phyloP scores from a whole-genome alignment of 2,888 invertebrate species.

The Ctenicera cuprea region DNA sequence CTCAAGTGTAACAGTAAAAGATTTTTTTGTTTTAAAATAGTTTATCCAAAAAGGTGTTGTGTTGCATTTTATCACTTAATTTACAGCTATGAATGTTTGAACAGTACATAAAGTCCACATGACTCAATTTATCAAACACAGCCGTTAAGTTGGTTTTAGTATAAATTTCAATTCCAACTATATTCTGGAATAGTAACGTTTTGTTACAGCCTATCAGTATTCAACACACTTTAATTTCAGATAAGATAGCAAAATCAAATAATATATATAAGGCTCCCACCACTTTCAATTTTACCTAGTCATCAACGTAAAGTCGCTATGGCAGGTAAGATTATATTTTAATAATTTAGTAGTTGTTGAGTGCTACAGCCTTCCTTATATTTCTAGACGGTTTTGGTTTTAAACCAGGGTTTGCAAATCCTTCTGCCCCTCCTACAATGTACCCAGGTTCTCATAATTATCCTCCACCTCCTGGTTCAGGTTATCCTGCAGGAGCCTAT shows the following conservation, averaged over 20 bases:
- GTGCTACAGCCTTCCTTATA: slow-evolving; percentile 37
- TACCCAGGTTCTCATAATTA: slow-evolving; percentile 16
- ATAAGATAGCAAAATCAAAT: slow-evolving; percentile 11
- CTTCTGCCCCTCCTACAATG: slow-evolving; percentile 28
- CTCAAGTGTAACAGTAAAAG: no score
- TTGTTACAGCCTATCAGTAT: not conserved
- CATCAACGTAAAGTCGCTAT: slow-evolving; percentile 24
- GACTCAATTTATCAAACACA: slow-evolving; percentile 21
- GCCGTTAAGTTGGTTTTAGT: no score
- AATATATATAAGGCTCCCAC: slow-evolving; percentile 2
- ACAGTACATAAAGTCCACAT: slow-evolving; percentile 27
- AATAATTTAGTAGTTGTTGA: slow-evolving; percentile 14
- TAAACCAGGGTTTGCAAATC: slow-evolving; percentile 41
- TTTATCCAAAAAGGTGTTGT: not conserved
- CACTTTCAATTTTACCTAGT: not conserved
- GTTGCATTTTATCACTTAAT: slow-evolving; percentile 7
- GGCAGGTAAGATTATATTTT: slow-evolving; percentile 46
- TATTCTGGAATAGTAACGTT: not conserved
- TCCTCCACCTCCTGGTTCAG: slow-evolving; percentile 15
- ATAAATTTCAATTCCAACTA: not conserved
- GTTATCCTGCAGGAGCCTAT: slow-evolving; percentile 8
- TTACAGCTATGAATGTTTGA: not conserved
- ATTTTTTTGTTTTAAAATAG: not conserved
- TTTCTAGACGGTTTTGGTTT: slow-evolving; percentile 51
- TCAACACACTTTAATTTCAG: not conserved